Conservation (phyloP, 2,888 invertebrate genomes). For the Kryphioiulus occultus region DNA sequence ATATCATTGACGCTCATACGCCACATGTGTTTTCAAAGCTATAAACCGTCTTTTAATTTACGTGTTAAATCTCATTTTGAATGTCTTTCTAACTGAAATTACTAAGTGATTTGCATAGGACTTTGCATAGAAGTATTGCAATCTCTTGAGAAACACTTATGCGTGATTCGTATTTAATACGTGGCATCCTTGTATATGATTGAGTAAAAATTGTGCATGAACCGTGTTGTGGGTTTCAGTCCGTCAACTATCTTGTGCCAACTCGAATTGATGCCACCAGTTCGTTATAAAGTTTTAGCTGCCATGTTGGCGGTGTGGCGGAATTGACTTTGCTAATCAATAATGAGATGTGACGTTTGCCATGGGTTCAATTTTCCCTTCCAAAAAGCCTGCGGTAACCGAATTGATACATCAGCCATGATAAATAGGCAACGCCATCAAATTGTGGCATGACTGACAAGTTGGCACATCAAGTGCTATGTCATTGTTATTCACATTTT, state of each 20-base stretch:
- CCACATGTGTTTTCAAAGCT: too few relatives aligned
- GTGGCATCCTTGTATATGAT: neutral
- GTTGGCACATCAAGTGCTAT: neutral
- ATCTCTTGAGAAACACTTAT: neutral
- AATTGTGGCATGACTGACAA: neutral
- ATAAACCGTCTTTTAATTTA: too few relatives aligned
- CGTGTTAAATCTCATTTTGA: too few relatives aligned
- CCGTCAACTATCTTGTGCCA: neutral
- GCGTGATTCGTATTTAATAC: neutral
- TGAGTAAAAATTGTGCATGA: slow-evolving; percentile 15
- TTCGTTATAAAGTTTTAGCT: neutral
- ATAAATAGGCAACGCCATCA: neutral
- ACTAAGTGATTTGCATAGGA: neutral
- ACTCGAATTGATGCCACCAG: neutral
- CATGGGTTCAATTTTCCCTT: neutral
- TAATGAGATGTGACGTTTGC: neutral
- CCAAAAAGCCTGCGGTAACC: neutral
- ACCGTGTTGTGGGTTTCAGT: neutral
- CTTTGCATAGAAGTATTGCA: neutral
- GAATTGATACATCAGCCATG: neutral
- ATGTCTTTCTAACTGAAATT: too few relatives aligned
- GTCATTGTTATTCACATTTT: neutral
- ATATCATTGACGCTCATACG: too few relatives aligned
- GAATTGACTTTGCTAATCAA: neutral
- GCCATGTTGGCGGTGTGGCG: neutral